Percentiles rank a stretch among this genome's conserved stretches.
These are phyloP conservation scores for Labeo rohita DNA, from an alignment of 2,113 vertebrate species.

Conservation along the genomic window DNA sequence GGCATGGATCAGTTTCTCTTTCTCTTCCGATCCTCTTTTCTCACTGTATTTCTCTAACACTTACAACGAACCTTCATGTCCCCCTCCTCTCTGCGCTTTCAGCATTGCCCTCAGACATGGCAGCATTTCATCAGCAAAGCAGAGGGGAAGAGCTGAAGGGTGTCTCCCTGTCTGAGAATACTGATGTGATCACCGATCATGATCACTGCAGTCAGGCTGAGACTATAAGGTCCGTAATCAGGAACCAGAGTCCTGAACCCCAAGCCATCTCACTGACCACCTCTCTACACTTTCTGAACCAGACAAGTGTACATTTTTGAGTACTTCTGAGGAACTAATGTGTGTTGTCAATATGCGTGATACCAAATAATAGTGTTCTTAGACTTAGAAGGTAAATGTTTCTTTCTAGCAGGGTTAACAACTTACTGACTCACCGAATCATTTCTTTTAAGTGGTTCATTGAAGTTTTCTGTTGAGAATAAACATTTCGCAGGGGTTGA, in stretches of 20 bases:
- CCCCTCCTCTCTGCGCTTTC: slow-evolving; percentile 17
- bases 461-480: neutral
- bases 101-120: slow-evolving; percentile 53
- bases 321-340: neutral
- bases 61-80: neutral
- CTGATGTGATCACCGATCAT: slow-evolving; percentile 50
- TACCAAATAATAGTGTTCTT: neutral
- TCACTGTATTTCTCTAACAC: neutral
- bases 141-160: slow-evolving; percentile 34
- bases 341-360: neutral
- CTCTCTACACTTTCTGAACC: slow-evolving; percentile 3
- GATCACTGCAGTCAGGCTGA: slow-evolving; percentile 43
- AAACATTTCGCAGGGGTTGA: neutral
- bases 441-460: neutral
- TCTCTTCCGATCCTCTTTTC: neutral
- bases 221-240: slow-evolving; percentile 43
- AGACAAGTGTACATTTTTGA: neutral
- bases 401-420: neutral
- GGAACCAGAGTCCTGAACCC: slow-evolving; percentile 28
- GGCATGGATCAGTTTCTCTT: neutral
- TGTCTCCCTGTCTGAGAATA: slow-evolving; percentile 48
- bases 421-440: neutral
- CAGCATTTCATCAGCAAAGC: slow-evolving; percentile 53
- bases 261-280: neutral
- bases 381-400: neutral